These are phyloP conservation scores for Paramuricea clavata DNA, from an alignment of 92 coral and sea anemone species.

Conservation along the genomic window DNA sequence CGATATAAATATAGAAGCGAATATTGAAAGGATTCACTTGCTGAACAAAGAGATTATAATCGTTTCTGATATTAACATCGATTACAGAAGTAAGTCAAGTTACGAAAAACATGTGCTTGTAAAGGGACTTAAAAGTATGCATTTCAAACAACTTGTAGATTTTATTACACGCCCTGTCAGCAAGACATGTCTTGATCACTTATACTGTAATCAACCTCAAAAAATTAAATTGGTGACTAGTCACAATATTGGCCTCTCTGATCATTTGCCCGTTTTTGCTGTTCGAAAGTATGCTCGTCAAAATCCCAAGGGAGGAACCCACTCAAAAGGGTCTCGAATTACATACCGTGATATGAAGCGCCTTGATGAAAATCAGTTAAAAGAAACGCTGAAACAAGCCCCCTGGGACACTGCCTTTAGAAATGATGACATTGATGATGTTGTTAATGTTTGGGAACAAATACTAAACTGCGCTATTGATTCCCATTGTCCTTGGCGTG, in stretches of 20 bases:
- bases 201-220: conserved; percentile 26
- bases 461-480: conserved; percentile 32
- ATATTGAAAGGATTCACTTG: conserved; percentile 23
- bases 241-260: conserved; percentile 23
- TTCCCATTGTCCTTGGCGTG: conserved; percentile 52
- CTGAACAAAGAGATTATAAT: conserved; percentile 19
- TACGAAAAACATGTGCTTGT: conserved; percentile 19
- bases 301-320: neutral
- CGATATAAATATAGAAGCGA: neutral
- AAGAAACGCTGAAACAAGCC: conserved; percentile 23
- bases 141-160: conserved; percentile 36
- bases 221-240: conserved; percentile 12
- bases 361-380: conserved; percentile 6
- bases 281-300: conserved; percentile 40
- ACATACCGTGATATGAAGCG: conserved; percentile 42
- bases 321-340: conserved; percentile 14
- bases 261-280: conserved; percentile 29
- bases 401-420: conserved; percentile 47
- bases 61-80: conserved; percentile 32
- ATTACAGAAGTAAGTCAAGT: neutral
- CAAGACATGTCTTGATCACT: conserved; percentile 6
- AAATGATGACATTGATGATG: conserved; percentile 47
- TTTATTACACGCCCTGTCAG: conserved; percentile 29
- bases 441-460: conserved; percentile 57
- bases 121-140: conserved; percentile 3